Evolutionary conservation across 2,888 invertebrate genomes (phyloP).

Genomic region (Ophraella communa): DNA sequence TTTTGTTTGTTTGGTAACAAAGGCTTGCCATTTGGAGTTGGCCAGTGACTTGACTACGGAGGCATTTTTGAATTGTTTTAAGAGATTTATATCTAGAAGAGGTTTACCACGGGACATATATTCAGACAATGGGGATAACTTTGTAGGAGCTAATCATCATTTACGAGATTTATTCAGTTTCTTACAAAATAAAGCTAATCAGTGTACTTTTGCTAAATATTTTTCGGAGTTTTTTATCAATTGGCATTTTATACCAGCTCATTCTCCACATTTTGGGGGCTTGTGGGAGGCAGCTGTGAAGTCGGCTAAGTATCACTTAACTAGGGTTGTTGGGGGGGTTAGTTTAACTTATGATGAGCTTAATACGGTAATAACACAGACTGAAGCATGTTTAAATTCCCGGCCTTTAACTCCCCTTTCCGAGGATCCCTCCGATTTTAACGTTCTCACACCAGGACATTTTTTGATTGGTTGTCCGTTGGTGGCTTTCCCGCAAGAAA

Average conservation of each 20-base stretch:
- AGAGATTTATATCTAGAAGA: constrained; percentile 24
- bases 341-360: no score
- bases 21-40: constrained; percentile 22
- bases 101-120: constrained; percentile 12
- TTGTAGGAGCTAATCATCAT: constrained; percentile 13
- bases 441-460: no score
- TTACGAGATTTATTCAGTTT: constrained; percentile 7
- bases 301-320: not conserved
- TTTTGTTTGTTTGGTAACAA: constrained; percentile 19
- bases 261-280: not conserved
- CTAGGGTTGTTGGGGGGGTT: no score
- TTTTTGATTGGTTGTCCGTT: no score
- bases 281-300: no score
- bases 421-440: no score
- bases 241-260: constrained; percentile 8
- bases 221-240: constrained; percentile 9
- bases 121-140: constrained; percentile 22
- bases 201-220: no score
- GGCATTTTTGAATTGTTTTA: constrained; percentile 20
- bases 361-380: no score
- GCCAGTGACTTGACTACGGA: constrained; percentile 22
- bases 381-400: no score
- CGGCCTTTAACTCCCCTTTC: no score
- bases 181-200: no score
- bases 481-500: no score